A percentile compares a stretch with the other conserved stretches of the same genome.
Conservation (phyloP, 2,888 invertebrate species). For the Dolichomitus sp. region DNA sequence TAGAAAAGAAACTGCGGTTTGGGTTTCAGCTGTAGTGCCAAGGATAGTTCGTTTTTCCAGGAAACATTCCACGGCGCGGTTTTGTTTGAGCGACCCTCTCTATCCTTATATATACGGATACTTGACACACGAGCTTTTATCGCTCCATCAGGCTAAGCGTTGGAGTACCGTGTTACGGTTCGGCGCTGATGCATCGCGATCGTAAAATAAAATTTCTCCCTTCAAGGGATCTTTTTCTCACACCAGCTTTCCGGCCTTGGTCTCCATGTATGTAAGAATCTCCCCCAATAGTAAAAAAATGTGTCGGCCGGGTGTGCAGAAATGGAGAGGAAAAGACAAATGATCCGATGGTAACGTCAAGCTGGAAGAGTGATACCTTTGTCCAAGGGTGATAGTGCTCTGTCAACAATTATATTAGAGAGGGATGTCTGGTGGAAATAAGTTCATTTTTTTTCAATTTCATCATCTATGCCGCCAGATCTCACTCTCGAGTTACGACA, state of each 20-base stretch:
- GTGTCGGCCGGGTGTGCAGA: not conserved
- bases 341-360: slow-evolving; percentile 12
- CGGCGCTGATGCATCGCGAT: slow-evolving; percentile 15
- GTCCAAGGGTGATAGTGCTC: not conserved
- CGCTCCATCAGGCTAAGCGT: slow-evolving; percentile 22
- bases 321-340: slow-evolving; percentile 19
- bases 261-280: not conserved
- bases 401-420: slow-evolving; percentile 21
- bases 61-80: not conserved
- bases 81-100: slow-evolving; percentile 17
- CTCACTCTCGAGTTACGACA: slow-evolving; percentile 29
- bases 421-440: not conserved
- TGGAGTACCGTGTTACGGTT: slow-evolving; percentile 11
- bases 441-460: not conserved
- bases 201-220: slow-evolving; percentile 22
- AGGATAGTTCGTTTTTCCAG: not conserved
- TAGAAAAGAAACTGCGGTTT: slow-evolving; percentile 26
- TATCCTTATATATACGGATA: slow-evolving; percentile 4
- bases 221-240: slow-evolving; percentile 2
- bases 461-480: not conserved
- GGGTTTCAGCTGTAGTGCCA: slow-evolving; percentile 6
- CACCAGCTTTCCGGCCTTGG: not conserved
- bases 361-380: not conserved
- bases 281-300: slow-evolving; percentile 1
- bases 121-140: slow-evolving; percentile 26